A percentile compares a stretch with the other conserved stretches of the same genome.
Conservation (phyloP, 2,888 invertebrate species). For the Toxonevra muliebris region DNA sequence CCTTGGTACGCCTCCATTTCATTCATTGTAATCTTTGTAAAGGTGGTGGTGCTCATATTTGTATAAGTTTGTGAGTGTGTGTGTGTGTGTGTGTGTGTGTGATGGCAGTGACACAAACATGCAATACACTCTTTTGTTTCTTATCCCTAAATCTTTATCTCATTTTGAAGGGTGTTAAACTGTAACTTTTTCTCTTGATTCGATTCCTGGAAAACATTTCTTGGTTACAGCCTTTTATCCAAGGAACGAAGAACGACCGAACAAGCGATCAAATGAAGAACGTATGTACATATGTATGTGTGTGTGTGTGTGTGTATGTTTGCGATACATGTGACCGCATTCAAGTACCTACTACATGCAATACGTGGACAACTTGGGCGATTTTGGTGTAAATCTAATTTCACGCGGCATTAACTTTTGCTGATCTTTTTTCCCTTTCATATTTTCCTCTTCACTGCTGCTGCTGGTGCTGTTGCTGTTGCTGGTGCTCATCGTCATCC, state of each 20-base stretch:
- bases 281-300: neutral
- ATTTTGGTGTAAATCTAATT: conserved; percentile 61
- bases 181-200: conserved; percentile 47
- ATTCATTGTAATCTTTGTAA: conserved; percentile 21
- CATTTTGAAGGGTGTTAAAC: conserved; percentile 51
- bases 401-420: conserved; percentile 64
- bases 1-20: conserved; percentile 47
- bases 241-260: neutral
- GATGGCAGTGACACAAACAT: conserved; percentile 36
- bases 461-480: conserved; percentile 12
- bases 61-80: neutral
- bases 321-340: neutral
- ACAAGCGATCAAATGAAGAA: too few species aligned
- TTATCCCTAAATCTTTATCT: conserved; percentile 20
- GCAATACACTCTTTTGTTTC: conserved; percentile 13
- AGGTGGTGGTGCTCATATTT: neutral
- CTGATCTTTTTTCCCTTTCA: conserved; percentile 22
- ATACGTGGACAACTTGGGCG: conserved; percentile 35
- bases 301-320: neutral
- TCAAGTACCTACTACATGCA: too few species aligned
- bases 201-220: conserved; percentile 49
- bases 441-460: conserved; percentile 11
- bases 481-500: conserved; percentile 34
- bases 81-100: conserved; percentile 15
- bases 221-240: conserved; percentile 35